Evolutionary conservation across 2,888 invertebrate genomes (phyloP).

Genomic region (Troides aeacus): DNA sequence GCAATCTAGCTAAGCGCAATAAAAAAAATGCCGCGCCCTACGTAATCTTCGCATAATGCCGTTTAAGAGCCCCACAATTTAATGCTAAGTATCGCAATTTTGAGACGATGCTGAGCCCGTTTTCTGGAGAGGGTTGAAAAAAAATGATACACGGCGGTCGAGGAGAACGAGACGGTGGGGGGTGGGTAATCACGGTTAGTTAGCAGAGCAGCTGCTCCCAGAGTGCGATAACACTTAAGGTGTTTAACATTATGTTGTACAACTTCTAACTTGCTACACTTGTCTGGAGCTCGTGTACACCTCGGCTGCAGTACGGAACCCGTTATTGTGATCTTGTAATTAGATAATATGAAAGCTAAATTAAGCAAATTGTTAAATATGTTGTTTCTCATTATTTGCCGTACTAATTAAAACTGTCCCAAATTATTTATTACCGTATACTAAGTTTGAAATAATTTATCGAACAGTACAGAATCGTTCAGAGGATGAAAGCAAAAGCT

Average conservation of each 20-base stretch:
- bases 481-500: slow-evolving; percentile 65
- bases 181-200: slow-evolving; percentile 64
- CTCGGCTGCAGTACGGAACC: slow-evolving; percentile 2
- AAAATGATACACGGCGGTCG: slow-evolving; percentile 65
- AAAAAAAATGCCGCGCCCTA: slow-evolving; percentile 59
- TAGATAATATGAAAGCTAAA: neutral
- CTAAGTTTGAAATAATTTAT: slow-evolving; percentile 66
- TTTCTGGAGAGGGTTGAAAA: slow-evolving; percentile 65
- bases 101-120: slow-evolving; percentile 61
- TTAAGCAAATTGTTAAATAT: neutral
- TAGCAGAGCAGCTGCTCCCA: slow-evolving; percentile 67
- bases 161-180: slow-evolving; percentile 40
- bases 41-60: slow-evolving; percentile 68
- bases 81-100: slow-evolving; percentile 77
- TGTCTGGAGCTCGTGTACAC: slow-evolving; percentile 16
- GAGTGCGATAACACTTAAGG: slow-evolving; percentile 52
- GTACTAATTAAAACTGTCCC: no score
- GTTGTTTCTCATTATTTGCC: no score
- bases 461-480: slow-evolving; percentile 63
- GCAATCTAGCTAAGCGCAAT: slow-evolving; percentile 60
- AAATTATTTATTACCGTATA: no score
- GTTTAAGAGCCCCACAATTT: slow-evolving; percentile 74
- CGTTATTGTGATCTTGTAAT: slow-evolving; percentile 28
- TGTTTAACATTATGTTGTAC: slow-evolving; percentile 53
- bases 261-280: slow-evolving; percentile 38